A percentile compares a stretch with the other conserved stretches of the same genome.
These are phyloP conservation scores for Porites cylindrica DNA, from an alignment of 92 coral and sea anemone genomes.

Conservation along the genomic window DNA sequence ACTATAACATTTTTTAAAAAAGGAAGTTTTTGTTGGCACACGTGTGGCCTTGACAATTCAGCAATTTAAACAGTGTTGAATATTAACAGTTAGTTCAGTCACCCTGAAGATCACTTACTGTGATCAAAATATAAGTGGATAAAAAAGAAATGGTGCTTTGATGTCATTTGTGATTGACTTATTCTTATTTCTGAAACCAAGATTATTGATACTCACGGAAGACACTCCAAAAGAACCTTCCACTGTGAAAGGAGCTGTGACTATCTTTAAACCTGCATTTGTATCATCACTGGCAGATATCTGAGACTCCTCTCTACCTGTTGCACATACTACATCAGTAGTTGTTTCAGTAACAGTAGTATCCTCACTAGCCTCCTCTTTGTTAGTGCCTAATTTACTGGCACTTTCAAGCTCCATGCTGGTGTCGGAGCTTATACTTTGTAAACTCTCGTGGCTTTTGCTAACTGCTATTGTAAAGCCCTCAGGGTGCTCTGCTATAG, in stretches of 20 bases:
- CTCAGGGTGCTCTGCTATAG: constrained; percentile 95
- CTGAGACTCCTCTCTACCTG: constrained; percentile 10
- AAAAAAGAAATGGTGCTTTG: too few relatives aligned
- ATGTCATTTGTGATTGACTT: too few relatives aligned
- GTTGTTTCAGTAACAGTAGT: neutral
- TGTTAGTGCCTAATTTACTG: neutral
- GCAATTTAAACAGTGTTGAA: too few relatives aligned
- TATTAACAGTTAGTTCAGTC: too few relatives aligned
- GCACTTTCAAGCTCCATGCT: constrained; percentile 37
- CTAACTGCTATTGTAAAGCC: constrained; percentile 70
- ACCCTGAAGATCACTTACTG: too few relatives aligned
- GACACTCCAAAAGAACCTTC: constrained; percentile 36
- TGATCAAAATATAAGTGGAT: too few relatives aligned
- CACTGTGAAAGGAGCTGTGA: constrained; percentile 33
- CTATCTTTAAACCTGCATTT: constrained; percentile 3
- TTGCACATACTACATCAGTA: neutral
- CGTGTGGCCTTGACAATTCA: too few relatives aligned
- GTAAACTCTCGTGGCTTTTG: constrained; percentile 79
- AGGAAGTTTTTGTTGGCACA: too few relatives aligned
- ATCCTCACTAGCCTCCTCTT: neutral
- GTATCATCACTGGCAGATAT: neutral
- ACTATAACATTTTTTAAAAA: too few relatives aligned
- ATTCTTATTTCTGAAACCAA: too few relatives aligned
- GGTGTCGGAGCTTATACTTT: constrained; percentile 78
- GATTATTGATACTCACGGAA: constrained; percentile 21